Base-by-base conservation (phyloP, 2,797 vertebrate species). In the Danio choprae region DNA sequence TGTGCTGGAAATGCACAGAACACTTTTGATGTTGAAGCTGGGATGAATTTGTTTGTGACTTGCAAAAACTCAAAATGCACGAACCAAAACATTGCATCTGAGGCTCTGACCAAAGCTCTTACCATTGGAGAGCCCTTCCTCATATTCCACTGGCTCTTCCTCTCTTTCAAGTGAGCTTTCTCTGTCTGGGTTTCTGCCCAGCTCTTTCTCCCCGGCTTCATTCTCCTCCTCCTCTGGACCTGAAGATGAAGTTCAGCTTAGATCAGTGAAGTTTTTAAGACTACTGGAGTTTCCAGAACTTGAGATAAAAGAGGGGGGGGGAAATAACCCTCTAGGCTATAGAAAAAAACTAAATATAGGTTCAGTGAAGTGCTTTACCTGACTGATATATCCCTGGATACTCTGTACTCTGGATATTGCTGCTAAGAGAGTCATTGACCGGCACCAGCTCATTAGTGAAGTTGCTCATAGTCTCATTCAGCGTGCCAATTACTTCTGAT, bases 401-500 rank as follows among this genome's bases (percentile, higher is more conserved):
- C 10, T 51, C 56, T 79, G 20, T 64, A 50, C 50, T 71, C 20
- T 76, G 64, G 50, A 16, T 38, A 40, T 59, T 58, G 51, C 63
- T 59, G 62, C 44, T 65, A 20, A 64, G 69, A 73, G 29, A 46
- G 3, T 22, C 10, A 6, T 65, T 80, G 62, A 80, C 43, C n/a
- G n/a, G 16, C 40, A 43, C 7, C 13, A 60, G 13, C 22, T 58
- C 82, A 51, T 64, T 56, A 4, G 36, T 82, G 53, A 15, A 46
- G 68, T 55, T 72, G 8, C 16, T 58, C 20, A 58, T 15, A 7
- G 60, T 73, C 51, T 80, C 69, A 80, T 73, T 80, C 16, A 73
- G 4, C 48, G 69, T 64, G 12, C n/a, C 59, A 72, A 80, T 55
- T 10, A 64, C 10, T 20, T 38, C 78, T 80, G 40, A 56, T n/a